phyloP scores from a whole-genome alignment of 2,797 vertebrate species.

The Pristis pectinata region DNA sequence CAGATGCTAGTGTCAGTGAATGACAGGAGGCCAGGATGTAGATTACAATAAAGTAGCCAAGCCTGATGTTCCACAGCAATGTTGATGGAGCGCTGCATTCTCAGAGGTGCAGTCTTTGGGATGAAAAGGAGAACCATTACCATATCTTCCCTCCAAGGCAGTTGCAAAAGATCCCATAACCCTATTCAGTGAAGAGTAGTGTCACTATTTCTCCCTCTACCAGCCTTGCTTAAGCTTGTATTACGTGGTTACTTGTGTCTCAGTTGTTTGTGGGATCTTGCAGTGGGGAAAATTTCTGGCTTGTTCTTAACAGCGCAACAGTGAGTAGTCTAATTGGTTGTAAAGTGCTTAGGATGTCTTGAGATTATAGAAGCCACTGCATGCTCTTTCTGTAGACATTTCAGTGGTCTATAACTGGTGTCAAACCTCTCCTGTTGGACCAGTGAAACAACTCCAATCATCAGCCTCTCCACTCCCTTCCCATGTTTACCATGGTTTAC shows the following conservation, averaged over 20 bases:
- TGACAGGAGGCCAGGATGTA: too few relatives aligned
- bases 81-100: not conserved
- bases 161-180: not conserved
- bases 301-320: not conserved
- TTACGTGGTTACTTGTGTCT: not conserved
- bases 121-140: not conserved
- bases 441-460: too few relatives aligned
- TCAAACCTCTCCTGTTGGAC: not conserved
- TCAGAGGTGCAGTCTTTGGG: not conserved
- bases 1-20: not conserved
- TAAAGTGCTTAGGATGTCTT: not conserved
- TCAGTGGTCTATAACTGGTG: not conserved
- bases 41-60: not conserved
- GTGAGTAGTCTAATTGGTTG: not conserved
- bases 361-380: not conserved
- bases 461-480: not conserved
- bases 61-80: not conserved
- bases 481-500: too few relatives aligned
- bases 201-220: not conserved
- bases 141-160: not conserved
- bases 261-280: not conserved
- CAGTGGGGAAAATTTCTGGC: not conserved
- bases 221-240: not conserved
- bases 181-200: not conserved
- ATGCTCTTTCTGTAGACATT: not conserved